Evolutionary conservation across 2,113 vertebrate species (phyloP), one percentile per base, ranked within the genome.

Genomic region (Brachirus orientalis): DNA sequence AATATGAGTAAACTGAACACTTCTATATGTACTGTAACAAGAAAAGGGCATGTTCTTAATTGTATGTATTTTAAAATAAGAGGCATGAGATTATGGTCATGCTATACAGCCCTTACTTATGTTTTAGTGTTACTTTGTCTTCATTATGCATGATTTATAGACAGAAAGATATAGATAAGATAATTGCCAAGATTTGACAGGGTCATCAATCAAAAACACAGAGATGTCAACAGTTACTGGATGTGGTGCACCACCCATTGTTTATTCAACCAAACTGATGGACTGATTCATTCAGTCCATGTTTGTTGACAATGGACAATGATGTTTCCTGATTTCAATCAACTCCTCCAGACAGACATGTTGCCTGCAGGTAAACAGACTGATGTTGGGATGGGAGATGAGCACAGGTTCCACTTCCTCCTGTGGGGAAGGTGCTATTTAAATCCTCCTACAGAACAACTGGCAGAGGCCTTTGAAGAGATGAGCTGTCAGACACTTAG

Each of bases 401-500:
- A 52, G 61, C 68, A 28, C n/a, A 54, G 51, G 69, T 70, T 55
- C 60, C 14, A 59, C 56, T 33, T 28, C 7, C 45, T 66, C 53
- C 80, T 84, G 47, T 13, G 22, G 48, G 62, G 47, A 77, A 20
- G 40, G 57, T 58, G 22, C 62, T 63, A 36, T 68, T 85, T 54
- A 80, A 80, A 76, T 61, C 56, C 60, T 37, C 78, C 47, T 5
- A 1, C 62, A 52, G 63, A 83, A 73, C 28, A 78, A 71, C 71
- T 22, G 16, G 37, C 60, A 72, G 74, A 66, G 69, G 68, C 59
- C 67, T 83, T 85, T 83, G 70, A 87, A 67, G 57, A 54, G 52
- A 68, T 35, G 67, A 72, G 79, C 69, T 85, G 75, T 70, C 72
- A 56, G 76, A 59, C 9, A 6, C 47, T 20, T 20, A 57, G 54